A percentile compares a stretch with the other conserved stretches of the same genome.
phyloP scores from a whole-genome alignment of 2,888 invertebrate species.

The Euclidia mi region DNA sequence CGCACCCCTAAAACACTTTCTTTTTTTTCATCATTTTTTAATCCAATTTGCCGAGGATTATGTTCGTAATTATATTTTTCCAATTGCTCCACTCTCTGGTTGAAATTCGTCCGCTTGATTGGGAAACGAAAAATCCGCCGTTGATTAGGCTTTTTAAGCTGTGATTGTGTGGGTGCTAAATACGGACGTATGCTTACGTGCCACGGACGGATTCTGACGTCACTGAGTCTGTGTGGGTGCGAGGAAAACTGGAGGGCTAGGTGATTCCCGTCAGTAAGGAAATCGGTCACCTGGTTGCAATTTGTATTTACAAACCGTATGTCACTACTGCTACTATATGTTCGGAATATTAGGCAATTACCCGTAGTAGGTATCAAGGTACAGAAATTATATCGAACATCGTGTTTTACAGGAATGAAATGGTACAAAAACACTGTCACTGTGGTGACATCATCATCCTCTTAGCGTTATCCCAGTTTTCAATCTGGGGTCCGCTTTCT shows the following conservation, averaged over 20 bases:
- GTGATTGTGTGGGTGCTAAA: conserved; percentile 64
- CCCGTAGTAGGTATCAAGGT: too few relatives aligned
- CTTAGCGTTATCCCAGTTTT: too few relatives aligned
- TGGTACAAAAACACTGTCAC: too few relatives aligned
- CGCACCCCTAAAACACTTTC: conserved; percentile 89
- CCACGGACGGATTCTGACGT: conserved; percentile 31
- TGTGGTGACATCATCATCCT: too few relatives aligned
- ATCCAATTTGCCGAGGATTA: conserved; percentile 90
- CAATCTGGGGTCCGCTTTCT: too few relatives aligned
- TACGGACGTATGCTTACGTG: conserved; percentile 23
- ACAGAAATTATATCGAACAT: too few relatives aligned
- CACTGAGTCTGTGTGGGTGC: conserved; percentile 18
- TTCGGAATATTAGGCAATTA: too few relatives aligned
- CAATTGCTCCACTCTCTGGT: conserved; percentile 82
- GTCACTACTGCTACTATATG: neutral
- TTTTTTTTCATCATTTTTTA: conserved; percentile 88
- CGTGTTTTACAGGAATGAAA: too few relatives aligned
- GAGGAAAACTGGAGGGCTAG: conserved; percentile 9
- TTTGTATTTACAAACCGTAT: neutral
- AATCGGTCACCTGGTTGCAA: neutral
- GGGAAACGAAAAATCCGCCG: conserved; percentile 81
- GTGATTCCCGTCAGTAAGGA: conserved; percentile 8
- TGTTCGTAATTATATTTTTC: conserved; percentile 90
- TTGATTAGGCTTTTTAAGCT: conserved; percentile 85
- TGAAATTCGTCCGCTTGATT: conserved; percentile 85